A percentile compares a stretch with the other conserved stretches of the same genome.
Evolutionary conservation across 2,888 invertebrate species (phyloP).

Genomic region (Eretmocerus hayati): DNA sequence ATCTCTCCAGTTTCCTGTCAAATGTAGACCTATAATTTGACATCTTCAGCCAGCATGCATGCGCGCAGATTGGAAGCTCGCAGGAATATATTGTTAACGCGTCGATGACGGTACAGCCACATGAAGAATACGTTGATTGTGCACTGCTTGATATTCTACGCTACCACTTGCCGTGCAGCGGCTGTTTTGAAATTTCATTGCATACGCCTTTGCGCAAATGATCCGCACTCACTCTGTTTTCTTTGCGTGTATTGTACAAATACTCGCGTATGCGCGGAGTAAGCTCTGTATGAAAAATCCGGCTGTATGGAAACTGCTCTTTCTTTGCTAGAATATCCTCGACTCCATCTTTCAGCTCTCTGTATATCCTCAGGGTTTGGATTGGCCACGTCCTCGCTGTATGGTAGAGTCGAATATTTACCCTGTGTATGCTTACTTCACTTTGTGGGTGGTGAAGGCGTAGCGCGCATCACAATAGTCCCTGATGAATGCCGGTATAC

Average conservation of each 20-base stretch:
- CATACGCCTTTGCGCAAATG: slow-evolving; percentile 8
- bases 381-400: slow-evolving; percentile 17
- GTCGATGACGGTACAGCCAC: too few species aligned
- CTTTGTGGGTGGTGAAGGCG: slow-evolving; percentile 22
- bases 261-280: not conserved
- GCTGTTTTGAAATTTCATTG: slow-evolving; percentile 22
- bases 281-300: not conserved
- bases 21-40: too few species aligned
- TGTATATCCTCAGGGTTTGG: slow-evolving; percentile 22
- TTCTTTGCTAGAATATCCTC: too few species aligned
- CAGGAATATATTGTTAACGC: too few species aligned
- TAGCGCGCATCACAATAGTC: slow-evolving; percentile 36
- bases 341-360: too few species aligned
- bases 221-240: slow-evolving; percentile 8
- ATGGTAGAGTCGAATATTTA: slow-evolving; percentile 27
- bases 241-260: not conserved
- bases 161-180: slow-evolving; percentile 17
- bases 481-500: slow-evolving; percentile 44
- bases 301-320: too few species aligned
- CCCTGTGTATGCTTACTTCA: slow-evolving; percentile 17
- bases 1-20: too few species aligned
- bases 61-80: too few species aligned
- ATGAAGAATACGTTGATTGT: too few species aligned
- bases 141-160: slow-evolving; percentile 14
- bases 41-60: too few species aligned